Conservation (phyloP, 2,113 vertebrate genomes). For the Urocynchramus pylzowi region DNA sequence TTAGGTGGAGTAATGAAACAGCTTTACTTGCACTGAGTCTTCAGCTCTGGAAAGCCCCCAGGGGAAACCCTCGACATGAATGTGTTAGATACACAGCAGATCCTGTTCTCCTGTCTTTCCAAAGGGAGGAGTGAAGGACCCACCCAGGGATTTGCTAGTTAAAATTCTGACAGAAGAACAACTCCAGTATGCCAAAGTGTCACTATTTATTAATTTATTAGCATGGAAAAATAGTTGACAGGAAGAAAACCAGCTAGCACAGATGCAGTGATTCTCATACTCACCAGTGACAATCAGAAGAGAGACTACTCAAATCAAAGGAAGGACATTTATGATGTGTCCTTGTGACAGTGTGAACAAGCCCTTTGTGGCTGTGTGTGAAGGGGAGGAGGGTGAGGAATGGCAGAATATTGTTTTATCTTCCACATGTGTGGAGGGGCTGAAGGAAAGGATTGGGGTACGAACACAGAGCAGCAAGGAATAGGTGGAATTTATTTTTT, state of each 20-base stretch:
- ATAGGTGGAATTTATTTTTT: background rate
- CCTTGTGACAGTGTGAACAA: background rate
- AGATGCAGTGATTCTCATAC: background rate
- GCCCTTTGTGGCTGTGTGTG: background rate
- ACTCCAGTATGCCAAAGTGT: background rate
- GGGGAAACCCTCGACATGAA: background rate
- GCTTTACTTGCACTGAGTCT: background rate
- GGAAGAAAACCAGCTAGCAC: background rate
- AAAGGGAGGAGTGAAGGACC: background rate
- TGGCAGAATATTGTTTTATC: background rate
- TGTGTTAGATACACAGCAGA: background rate
- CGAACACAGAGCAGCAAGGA: background rate
- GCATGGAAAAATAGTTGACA: background rate
- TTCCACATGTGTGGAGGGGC: background rate
- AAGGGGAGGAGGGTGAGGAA: background rate
- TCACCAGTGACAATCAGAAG: background rate
- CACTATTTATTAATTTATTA: background rate
- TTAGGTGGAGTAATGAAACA: background rate
- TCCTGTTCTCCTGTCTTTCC: background rate
- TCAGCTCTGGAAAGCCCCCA: background rate
- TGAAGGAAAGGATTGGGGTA: background rate
- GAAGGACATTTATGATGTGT: background rate
- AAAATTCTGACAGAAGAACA: background rate
- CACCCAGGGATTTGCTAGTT: background rate
- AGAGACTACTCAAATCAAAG: background rate